Evolutionary conservation across 2,888 invertebrate genomes (phyloP).

Genomic region (Oligia strigilis): DNA sequence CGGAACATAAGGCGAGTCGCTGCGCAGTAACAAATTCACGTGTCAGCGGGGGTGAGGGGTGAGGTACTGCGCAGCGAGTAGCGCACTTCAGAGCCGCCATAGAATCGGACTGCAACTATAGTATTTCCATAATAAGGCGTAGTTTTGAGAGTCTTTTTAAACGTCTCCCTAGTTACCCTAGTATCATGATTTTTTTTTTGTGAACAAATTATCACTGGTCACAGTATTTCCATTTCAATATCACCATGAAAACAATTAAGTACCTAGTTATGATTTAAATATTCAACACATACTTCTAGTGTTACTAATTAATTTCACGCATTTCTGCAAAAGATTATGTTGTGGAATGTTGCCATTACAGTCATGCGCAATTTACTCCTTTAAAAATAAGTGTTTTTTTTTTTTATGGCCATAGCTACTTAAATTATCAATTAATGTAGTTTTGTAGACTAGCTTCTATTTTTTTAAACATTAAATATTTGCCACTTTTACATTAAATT

Average conservation of each 20-base stretch:
- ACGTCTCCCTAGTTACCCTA: not conserved
- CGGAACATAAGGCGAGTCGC: not conserved
- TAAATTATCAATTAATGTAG: not conserved
- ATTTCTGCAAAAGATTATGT: not conserved
- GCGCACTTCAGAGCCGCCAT: not conserved
- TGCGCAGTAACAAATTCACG: not conserved
- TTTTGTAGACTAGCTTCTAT: not conserved
- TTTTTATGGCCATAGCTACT: too few relatives aligned
- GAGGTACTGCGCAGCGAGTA: not conserved
- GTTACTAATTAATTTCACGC: conserved; percentile 53
- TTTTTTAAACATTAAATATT: not conserved
- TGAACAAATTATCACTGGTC: not conserved
- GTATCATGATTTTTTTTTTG: not conserved
- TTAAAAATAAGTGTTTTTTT: not conserved
- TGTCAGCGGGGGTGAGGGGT: not conserved
- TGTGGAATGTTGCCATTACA: conserved; percentile 9
- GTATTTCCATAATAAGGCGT: not conserved
- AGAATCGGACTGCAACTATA: not conserved
- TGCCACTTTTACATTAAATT: not conserved
- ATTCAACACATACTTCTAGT: conserved; percentile 28
- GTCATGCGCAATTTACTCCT: conserved; percentile 24
- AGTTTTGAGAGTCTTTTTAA: not conserved
- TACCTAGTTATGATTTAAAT: conserved; percentile 30
- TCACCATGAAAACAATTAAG: conserved; percentile 41
- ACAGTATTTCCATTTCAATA: conserved; percentile 15